Evolutionary conservation across 2,888 invertebrate genomes (phyloP), one percentile per base, ranked within the genome.

Genomic region (Lumbricus terrestris): DNA sequence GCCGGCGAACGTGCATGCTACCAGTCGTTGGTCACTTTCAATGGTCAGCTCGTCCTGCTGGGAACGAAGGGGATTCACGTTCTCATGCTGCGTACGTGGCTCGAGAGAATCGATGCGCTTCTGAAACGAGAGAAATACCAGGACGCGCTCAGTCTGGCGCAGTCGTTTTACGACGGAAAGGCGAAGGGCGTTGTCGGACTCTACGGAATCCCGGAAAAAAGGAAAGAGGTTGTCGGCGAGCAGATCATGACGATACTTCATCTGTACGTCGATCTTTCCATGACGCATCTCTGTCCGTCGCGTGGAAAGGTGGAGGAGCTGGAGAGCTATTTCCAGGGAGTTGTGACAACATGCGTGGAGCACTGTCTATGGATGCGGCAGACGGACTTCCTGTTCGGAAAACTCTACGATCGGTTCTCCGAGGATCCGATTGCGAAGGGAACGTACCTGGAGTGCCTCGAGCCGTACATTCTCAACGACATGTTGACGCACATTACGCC

Each of bases 391-490:
- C 92, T 95, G 88, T 95, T 95, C 93, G 94, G 94, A 85, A 96
- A 96, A 91, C 95, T 97, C 29, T 97, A 96, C 96, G 96, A 97
- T 91, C 95, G 94, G 69, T 96, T 96, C 89, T 95, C 95, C 40
- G 96, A 96, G 92, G 96, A 96, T 91, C 95, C 96, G 38, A 96
- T 96, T 90, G 96, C 96, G 18, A 96, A 96, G 93, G 96, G 96
- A 4, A 95, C 96, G 90, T 97, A 97, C 93, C 95, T 97, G 91
- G 96, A 97, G 91, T 96, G 96, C 92, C 95, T 97, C 91, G 97
- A 97, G 90, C 96, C 96, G 16, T 96, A 96, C 93, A 96, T 97
- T 92, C 95, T 96, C 91, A 96, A 96, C 92, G 97, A 96, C 92
- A 95, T 96, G 88, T 95, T 97, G 88, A 92, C 94, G 90, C 92